Base-by-base conservation (phyloP, 2,888 invertebrate species). In the Orthonychiurus folsomi region DNA sequence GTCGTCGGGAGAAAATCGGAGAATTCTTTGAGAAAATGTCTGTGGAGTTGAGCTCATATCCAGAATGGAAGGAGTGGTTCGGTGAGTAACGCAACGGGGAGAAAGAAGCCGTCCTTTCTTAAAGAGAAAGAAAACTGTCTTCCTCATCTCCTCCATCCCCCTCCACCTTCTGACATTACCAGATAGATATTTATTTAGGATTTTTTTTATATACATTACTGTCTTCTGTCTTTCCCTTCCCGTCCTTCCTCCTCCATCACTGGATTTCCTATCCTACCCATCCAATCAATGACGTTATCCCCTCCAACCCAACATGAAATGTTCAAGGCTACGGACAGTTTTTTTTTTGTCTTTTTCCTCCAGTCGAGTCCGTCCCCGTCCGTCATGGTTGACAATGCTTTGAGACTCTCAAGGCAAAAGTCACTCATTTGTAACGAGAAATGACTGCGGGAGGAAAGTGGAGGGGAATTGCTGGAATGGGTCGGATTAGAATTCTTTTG, bases 41-140 rank as follows among this genome's bases (percentile, higher is more conserved):
- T 3, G 82, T 86, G 20, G 93, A 94, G 73, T 78, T 96, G 55
- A 93, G 93, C 76, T 86, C 86, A 57, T 92, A 92, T 76, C 81
- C 82, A 64, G 96, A 96, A 76, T 96, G 95, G 93, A 91, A 88
- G 75, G 96, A 96, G 73, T 96, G 96, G 96, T 96, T 94, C 79
- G 88, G 95, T 95, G 84, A 82, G 86, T 82, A n/a, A 24, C 23
- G n/a, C n/a, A 48, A 12, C 48, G 12, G n/a, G 48, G n/a, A 48
- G n/a, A 12, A 48, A 12, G n/a, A 15, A 48, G 15, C n/a, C 48
- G 48, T 48, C 15, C 48, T 48, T n/a, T n/a, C n/a, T n/a, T n/a
- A n/a, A n/a, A n/a, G n/a, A n/a, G n/a, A n/a, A n/a, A n/a, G n/a
- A n/a, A n/a, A n/a, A n/a, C n/a, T n/a, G n/a, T n/a, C n/a, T n/a